phyloP scores from a whole-genome alignment of 2,113 vertebrate genomes.

The Pyxicephalus adspersus region DNA sequence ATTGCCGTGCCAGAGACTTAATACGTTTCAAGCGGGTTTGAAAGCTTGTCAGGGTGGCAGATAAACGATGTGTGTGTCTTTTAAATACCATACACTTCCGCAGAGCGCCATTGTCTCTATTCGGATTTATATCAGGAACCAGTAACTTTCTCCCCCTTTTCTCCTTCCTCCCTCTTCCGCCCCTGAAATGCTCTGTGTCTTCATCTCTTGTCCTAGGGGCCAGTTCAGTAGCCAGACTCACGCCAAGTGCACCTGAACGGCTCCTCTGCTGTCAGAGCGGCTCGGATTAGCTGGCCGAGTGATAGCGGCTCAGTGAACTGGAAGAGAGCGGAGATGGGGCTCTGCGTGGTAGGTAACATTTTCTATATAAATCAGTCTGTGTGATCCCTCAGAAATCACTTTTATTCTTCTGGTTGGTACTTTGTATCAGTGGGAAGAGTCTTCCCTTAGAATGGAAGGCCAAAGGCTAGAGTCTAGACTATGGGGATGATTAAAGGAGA shows the following conservation, averaged over 20 bases:
- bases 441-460: no score
- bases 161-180: not conserved
- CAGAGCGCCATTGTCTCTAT: slow-evolving; percentile 33
- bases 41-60: slow-evolving; percentile 52
- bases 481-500: no score
- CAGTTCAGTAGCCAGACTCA: not conserved
- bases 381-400: not conserved
- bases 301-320: not conserved
- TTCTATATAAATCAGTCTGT: not conserved
- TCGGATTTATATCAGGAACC: slow-evolving; percentile 53
- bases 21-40: slow-evolving; percentile 18
- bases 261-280: no score
- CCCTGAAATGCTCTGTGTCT: slow-evolving; percentile 27
- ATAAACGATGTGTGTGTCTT: slow-evolving; percentile 50
- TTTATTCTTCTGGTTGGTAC: no score
- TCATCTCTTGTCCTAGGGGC: not conserved
- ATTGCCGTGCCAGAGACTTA: slow-evolving; percentile 35
- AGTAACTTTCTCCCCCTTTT: slow-evolving; percentile 25
- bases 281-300: slow-evolving; percentile 12
- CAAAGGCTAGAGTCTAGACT: no score
- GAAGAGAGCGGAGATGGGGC: slow-evolving; percentile 31
- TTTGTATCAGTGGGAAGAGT: no score
- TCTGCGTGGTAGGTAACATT: slow-evolving; percentile 42
- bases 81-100: slow-evolving; percentile 47
- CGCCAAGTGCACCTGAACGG: slow-evolving; percentile 15